Evolutionary conservation across 2,888 invertebrate species (phyloP).

Genomic region (Caradrina kadenii): DNA sequence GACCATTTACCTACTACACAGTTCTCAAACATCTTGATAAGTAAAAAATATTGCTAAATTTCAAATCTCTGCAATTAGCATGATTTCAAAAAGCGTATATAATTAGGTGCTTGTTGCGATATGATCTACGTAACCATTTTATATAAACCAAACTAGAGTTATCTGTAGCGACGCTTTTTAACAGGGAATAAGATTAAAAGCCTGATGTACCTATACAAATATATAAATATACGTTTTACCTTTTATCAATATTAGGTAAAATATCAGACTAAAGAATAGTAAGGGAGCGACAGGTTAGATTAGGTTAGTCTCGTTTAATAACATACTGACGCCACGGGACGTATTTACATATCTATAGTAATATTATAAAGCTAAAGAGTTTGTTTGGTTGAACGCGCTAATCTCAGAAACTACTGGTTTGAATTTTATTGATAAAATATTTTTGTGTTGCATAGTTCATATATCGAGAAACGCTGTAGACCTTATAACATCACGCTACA

Average conservation of each 20-base stretch:
- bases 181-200: neutral
- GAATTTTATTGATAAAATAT: too few species aligned
- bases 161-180: neutral
- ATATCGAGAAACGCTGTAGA: too few species aligned
- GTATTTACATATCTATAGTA: conserved; percentile 5
- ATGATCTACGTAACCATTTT: too few species aligned
- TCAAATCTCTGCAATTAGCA: too few species aligned
- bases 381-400: too few species aligned
- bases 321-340: neutral
- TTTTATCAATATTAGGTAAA: neutral
- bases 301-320: too few species aligned
- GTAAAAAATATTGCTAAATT: neutral
- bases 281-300: neutral
- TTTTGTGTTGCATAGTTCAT: too few species aligned
- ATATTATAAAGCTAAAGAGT: too few species aligned
- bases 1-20: neutral
- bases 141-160: too few species aligned
- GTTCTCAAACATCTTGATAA: neutral
- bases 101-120: too few species aligned
- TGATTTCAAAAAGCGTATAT: neutral
- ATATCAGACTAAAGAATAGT: neutral
- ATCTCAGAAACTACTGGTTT: too few species aligned
- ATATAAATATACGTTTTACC: neutral
- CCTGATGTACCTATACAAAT: neutral
- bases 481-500: too few species aligned